phyloP scores from a whole-genome alignment of 1,140 invertebrate genomes.

The Doryteuthis pealeii region DNA sequence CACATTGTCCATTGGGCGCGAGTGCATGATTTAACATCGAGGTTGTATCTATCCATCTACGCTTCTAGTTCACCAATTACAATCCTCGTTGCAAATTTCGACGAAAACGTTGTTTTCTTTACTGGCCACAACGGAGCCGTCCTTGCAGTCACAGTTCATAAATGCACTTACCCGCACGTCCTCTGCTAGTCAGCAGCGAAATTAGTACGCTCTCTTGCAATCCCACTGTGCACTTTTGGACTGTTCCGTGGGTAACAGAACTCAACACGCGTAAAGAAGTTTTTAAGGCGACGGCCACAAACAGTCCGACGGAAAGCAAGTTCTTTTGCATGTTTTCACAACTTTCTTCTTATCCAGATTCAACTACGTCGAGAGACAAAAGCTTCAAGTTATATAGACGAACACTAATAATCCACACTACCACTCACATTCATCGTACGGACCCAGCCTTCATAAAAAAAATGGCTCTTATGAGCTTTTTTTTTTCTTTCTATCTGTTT shows the following conservation, averaged over 20 bases:
- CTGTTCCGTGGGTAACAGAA: conserved; percentile 25
- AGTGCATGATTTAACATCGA: conserved; percentile 39
- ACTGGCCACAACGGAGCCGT: conserved; percentile 29
- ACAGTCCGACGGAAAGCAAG: conserved; percentile 32
- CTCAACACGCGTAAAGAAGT: conserved; percentile 36
- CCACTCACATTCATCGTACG: not conserved
- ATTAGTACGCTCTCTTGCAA: conserved; percentile 45
- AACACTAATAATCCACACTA: not conserved
- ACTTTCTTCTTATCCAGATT: conserved; percentile 4
- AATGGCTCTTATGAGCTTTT: too few relatives aligned
- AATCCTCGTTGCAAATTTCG: conserved; percentile 37
- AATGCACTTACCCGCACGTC: conserved; percentile 41
- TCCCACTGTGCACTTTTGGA: conserved; percentile 30
- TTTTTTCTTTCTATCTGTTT: too few relatives aligned
- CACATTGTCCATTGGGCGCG: conserved; percentile 47
- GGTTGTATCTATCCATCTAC: conserved; percentile 28
- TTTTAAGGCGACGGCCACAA: conserved; percentile 42
- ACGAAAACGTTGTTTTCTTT: conserved; percentile 37
- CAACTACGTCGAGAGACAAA: not conserved
- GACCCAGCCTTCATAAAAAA: not conserved
- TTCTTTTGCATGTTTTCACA: conserved; percentile 20
- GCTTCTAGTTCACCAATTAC: conserved; percentile 35
- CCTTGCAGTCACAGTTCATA: conserved; percentile 47
- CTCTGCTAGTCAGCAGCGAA: conserved; percentile 43
- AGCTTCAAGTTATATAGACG: not conserved